These are phyloP conservation scores for Seriola dumerili DNA, from an alignment of 2,113 vertebrate species.

Conservation along the genomic window DNA sequence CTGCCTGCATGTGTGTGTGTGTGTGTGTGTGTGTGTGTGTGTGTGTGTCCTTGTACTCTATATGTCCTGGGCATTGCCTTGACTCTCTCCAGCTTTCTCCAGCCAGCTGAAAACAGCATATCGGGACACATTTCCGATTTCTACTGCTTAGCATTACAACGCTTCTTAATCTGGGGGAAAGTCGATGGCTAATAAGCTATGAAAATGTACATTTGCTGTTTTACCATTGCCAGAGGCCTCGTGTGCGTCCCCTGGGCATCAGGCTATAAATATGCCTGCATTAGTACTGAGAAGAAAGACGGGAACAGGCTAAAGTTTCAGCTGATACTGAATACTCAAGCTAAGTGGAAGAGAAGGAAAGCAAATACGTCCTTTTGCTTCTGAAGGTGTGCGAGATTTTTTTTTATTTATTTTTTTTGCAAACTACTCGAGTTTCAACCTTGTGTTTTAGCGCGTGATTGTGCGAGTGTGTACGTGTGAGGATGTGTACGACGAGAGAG, in stretches of 20 bases:
- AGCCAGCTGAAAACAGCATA: conserved; percentile 52
- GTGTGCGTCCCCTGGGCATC: conserved; percentile 32
- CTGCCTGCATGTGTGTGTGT: neutral
- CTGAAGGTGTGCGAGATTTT: conserved; percentile 2
- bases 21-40: neutral
- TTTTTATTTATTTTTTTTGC: neutral
- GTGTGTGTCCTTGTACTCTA: neutral
- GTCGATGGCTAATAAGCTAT: conserved; percentile 75
- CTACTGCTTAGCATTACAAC: conserved; percentile 65
- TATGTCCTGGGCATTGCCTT: conserved; percentile 1
- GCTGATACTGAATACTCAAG: conserved; percentile 25
- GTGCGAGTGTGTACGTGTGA: neutral
- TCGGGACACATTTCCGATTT: conserved; percentile 67
- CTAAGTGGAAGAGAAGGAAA: conserved; percentile 18
- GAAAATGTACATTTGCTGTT: conserved; percentile 75
- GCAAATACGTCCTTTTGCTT: neutral
- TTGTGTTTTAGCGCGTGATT: neutral
- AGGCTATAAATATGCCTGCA: conserved; percentile 63
- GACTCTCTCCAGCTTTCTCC: conserved; percentile 22
- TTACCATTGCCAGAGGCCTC: conserved; percentile 49
- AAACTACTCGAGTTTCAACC: neutral
- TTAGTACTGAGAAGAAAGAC: conserved; percentile 55
- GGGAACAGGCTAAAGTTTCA: conserved; percentile 35
- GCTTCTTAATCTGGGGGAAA: conserved; percentile 70
- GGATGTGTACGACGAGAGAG: conserved; percentile 32